phyloP scores from a whole-genome alignment of 2,888 invertebrate genomes.

The Tenthredo scrophulariae region DNA sequence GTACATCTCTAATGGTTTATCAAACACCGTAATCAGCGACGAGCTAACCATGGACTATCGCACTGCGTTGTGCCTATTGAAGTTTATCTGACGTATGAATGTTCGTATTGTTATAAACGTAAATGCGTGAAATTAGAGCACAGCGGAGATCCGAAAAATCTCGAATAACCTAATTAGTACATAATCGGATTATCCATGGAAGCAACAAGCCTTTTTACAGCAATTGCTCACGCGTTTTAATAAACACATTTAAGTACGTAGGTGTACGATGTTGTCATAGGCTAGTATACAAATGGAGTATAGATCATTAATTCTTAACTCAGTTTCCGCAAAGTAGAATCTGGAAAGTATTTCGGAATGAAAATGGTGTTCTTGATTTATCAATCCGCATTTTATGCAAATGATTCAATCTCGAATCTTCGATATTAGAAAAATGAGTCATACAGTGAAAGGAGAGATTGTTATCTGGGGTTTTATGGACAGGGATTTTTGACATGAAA shows the following conservation, averaged over 20 bases:
- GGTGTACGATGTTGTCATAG: slow-evolving; percentile 22
- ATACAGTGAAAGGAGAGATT: background rate
- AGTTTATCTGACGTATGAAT: background rate
- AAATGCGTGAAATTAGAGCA: background rate
- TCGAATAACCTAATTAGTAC: background rate
- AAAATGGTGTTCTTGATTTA: background rate
- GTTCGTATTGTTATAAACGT: background rate
- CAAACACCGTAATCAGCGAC: slow-evolving; percentile 8
- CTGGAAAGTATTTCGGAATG: background rate
- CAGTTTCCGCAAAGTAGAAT: background rate
- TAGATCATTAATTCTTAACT: background rate
- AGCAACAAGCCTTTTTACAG: background rate
- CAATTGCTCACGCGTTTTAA: background rate
- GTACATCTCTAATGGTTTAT: background rate
- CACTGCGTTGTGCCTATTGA: background rate
- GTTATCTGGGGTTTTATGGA: background rate
- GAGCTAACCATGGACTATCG: slow-evolving; percentile 15
- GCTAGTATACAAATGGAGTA: background rate
- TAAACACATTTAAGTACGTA: background rate
- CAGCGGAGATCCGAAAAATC: background rate
- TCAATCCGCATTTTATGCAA: background rate
- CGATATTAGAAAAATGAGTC: background rate
- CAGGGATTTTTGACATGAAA: background rate
- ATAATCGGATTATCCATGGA: background rate
- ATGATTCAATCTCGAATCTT: background rate